Base-by-base conservation (phyloP, 2,113 vertebrate genomes). In the Paratilapia polleni region DNA sequence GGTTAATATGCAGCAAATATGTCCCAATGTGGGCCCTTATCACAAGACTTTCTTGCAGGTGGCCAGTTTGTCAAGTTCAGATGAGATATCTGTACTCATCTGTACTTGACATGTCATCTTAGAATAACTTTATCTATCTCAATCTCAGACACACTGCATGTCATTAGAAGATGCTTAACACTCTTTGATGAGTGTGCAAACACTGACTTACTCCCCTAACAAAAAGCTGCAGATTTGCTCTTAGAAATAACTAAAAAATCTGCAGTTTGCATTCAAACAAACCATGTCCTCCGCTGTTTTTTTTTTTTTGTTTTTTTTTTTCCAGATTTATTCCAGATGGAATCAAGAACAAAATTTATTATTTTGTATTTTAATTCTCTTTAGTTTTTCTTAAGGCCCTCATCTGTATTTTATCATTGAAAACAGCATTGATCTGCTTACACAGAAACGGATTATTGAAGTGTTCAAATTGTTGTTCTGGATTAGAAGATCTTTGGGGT, bases 401-500 rank as follows among this genome's bases (percentile, higher is more conserved):
- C 41, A 26, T 43, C 38, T 26, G 22, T 2, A 47, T 68, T 68
- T 15, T 43, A 52, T 20, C 20, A 47, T 83, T 81, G 47, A 70
- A 83, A 63, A 59, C 3, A 54, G 15, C 47, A 54, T 49, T 58
- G 57, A 58, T 60, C 77, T n/a, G 3, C 11, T 47, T 47, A 70
- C 58, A 62, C 14, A 59, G 63, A 87, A 77, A 86, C 19, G 15
- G 36, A 62, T 63, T 61, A 62, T 87, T 73, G 83, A 38, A 1
- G 9, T 15, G 10, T 68, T 86, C 4, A 82, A 20, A 66, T 73
- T 4, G 26, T 57, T 4, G 24, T 77, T 88, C 78, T 60, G 81
- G 74, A 89, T 43, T 84, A 85, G 81, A 56, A 62, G 89, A 41
- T 90, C 91, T 93, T 92, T 94, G 49, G 85, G 26, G 19, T 52